Evolutionary conservation across 2,113 vertebrate species (phyloP).

Genomic region (Entomyzon cyanotis): DNA sequence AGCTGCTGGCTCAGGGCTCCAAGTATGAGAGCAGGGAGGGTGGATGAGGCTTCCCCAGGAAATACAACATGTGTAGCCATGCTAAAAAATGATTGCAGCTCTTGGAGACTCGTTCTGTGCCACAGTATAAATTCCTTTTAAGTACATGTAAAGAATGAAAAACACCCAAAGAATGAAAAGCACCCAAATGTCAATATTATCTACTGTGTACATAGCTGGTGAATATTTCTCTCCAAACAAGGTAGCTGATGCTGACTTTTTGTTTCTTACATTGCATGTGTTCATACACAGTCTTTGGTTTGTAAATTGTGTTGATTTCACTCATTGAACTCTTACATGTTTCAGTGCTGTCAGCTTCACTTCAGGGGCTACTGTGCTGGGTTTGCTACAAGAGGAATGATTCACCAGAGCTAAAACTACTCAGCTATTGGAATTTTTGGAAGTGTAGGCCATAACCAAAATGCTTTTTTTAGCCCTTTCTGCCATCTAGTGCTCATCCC

Average conservation of each 20-base stretch:
- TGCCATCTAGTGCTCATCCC: slow-evolving; percentile 7
- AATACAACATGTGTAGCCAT: accelerated
- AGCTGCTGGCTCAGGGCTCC: background rate
- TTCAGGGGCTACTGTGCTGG: background rate
- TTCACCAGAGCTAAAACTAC: background rate
- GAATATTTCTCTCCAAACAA: background rate
- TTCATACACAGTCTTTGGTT: accelerated
- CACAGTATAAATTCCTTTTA: background rate
- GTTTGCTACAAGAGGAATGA: background rate
- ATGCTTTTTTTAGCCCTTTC: background rate
- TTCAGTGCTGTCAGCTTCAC: background rate
- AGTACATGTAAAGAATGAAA: background rate
- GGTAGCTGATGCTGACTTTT: background rate
- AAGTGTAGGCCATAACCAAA: accelerated
- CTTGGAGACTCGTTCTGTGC: background rate
- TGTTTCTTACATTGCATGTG: background rate
- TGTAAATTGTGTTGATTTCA: background rate
- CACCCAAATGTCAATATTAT: background rate
- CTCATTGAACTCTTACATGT: background rate
- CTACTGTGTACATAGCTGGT: background rate
- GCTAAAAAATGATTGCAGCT: background rate
- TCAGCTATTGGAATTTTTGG: background rate
- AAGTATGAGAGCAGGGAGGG: accelerated
- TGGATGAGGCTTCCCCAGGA: background rate
- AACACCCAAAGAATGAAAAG: background rate